These are phyloP conservation scores for Falco punctatus DNA, from an alignment of 2,113 vertebrate genomes.

Conservation along the genomic window DNA sequence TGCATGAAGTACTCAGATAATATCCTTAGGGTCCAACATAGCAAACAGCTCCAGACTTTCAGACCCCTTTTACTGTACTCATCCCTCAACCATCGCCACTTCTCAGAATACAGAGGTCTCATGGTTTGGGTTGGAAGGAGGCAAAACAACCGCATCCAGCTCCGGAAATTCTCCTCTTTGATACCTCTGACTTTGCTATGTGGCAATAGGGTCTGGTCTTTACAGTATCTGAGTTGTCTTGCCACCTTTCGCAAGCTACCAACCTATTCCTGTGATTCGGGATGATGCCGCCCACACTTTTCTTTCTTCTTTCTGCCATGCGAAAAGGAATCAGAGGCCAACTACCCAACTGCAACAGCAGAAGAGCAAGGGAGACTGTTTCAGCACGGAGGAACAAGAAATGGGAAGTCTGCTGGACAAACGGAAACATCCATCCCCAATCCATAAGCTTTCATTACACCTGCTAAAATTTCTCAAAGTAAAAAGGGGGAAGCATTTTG, in stretches of 20 bases:
- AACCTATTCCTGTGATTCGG: not conserved
- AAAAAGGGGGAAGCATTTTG: not conserved
- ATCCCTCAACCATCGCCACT: not conserved
- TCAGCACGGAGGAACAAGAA: not conserved
- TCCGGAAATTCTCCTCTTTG: not conserved
- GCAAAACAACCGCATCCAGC: not conserved
- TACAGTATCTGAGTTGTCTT: not conserved
- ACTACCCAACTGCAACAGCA: not conserved
- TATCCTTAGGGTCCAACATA: not conserved
- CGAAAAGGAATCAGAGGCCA: not conserved
- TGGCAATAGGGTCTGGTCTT: not conserved
- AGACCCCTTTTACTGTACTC: not conserved
- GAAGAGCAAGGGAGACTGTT: not conserved
- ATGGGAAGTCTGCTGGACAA: not conserved
- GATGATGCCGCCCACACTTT: accelerated
- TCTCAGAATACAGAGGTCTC: not conserved
- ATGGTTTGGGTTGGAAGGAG: not conserved
- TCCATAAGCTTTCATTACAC: not conserved
- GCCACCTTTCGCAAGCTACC: not conserved
- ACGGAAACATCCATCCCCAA: not conserved
- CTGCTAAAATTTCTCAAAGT: not conserved
- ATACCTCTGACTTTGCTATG: not conserved
- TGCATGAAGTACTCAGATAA: not conserved
- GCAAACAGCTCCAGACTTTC: not conserved
- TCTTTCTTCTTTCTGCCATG: not conserved